These are phyloP conservation scores for Macrophya alboannulata DNA, from an alignment of 2,888 invertebrate species.

Conservation along the genomic window DNA sequence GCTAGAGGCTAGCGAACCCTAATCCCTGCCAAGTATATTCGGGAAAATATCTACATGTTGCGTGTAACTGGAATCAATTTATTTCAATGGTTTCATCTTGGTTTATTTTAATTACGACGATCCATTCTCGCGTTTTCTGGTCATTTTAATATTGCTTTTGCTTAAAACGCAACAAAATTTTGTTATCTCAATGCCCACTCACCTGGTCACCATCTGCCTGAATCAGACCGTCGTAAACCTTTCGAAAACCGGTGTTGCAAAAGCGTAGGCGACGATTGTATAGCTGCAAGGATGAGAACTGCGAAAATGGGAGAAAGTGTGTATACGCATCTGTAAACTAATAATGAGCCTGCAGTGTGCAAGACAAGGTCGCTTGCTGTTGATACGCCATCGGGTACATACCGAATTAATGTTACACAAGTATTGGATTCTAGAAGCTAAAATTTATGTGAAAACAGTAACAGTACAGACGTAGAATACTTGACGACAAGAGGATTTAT, in stretches of 20 bases:
- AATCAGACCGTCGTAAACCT: neutral
- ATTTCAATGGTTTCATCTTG: neutral
- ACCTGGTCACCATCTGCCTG: neutral
- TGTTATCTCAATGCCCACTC: neutral
- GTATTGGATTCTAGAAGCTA: neutral
- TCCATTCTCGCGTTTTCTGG: too few relatives aligned
- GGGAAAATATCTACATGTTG: neutral
- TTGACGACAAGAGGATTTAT: slow-evolving; percentile 1
- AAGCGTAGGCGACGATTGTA: neutral
- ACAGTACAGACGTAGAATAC: neutral
- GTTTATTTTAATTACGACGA: neutral
- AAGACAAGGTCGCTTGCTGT: neutral
- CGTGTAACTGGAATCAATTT: neutral
- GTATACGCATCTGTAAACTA: neutral
- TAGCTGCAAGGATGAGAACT: neutral
- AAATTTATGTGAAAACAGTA: neutral
- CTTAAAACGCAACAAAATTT: neutral
- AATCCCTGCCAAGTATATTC: neutral
- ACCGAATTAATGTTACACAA: neutral
- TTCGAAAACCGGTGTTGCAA: neutral
- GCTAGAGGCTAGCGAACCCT: neutral
- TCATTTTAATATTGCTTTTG: neutral
- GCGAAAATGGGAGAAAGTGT: neutral
- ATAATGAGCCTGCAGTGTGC: neutral
- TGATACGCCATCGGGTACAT: neutral